Conservation (phyloP, 2,113 vertebrate species). For the Clarias batrachus region DNA sequence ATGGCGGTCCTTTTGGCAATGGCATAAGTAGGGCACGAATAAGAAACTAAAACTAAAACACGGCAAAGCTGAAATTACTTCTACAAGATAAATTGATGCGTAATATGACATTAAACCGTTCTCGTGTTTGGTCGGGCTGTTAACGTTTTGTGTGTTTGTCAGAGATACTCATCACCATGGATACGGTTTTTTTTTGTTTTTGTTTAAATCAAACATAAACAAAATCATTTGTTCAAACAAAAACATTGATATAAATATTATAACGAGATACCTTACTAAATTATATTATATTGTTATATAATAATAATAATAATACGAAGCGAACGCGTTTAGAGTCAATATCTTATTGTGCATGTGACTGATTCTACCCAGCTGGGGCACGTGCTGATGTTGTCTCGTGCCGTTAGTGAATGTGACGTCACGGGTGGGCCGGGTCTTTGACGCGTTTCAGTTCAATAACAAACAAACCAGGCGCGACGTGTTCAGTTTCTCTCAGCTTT, state of each 20-base stretch:
- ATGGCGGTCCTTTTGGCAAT: neutral
- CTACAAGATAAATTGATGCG: neutral
- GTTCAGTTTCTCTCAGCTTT: neutral
- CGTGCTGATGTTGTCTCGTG: constrained; percentile 8
- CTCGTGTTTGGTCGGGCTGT: too few relatives aligned
- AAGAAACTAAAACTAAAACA: neutral
- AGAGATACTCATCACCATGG: neutral
- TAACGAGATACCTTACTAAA: too few relatives aligned
- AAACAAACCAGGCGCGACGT: constrained; percentile 2
- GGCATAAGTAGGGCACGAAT: neutral
- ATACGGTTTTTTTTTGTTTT: neutral
- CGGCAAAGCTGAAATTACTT: neutral
- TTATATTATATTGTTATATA: neutral
- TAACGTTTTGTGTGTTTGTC: neutral
- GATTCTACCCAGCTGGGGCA: neutral
- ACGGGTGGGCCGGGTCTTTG: neutral
- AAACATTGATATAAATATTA: too few relatives aligned
- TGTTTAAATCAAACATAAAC: too few relatives aligned
- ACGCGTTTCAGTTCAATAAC: neutral
- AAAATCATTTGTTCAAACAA: too few relatives aligned
- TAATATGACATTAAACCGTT: neutral
- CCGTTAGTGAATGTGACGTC: neutral
- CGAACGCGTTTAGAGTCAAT: neutral
- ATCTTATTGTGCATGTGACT: neutral
- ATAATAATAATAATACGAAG: neutral